phyloP scores from a whole-genome alignment of 2,113 vertebrate genomes.

The Muntiacus reevesi region DNA sequence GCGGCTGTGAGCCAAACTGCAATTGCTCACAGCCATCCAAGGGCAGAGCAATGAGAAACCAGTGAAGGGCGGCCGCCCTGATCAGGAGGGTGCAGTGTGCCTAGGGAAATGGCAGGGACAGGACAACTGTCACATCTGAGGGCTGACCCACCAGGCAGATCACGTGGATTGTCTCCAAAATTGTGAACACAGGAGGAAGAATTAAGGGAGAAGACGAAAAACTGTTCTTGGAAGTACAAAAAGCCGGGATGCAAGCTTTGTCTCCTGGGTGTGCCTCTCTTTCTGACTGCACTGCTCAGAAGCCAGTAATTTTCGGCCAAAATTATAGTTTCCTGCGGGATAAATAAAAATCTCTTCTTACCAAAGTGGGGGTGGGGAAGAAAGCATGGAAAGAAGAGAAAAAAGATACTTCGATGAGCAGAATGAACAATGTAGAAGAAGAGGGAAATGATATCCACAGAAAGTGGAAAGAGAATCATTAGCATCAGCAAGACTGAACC shows the following conservation, averaged over 20 bases:
- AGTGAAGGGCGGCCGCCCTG: too few relatives aligned
- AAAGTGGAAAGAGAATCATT: neutral
- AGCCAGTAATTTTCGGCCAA: slow-evolving; percentile 61
- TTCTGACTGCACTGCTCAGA: slow-evolving; percentile 26
- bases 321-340: slow-evolving; percentile 46
- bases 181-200: neutral
- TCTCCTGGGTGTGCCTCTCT: slow-evolving; percentile 57
- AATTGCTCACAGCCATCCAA: neutral
- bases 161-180: neutral
- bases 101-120: neutral
- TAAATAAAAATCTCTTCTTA: slow-evolving; percentile 62
- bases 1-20: too few relatives aligned
- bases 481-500: neutral
- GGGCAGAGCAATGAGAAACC: too few relatives aligned
- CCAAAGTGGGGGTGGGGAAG: neutral
- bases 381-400: neutral
- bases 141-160: neutral
- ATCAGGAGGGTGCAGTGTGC: neutral
- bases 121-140: neutral
- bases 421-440: neutral
- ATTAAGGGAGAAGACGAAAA: neutral
- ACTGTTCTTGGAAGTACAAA: neutral
- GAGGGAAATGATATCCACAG: neutral
- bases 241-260: neutral
- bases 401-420: neutral